Conservation (phyloP, 1,140 invertebrate genomes). For the Aphis gossypii region DNA sequence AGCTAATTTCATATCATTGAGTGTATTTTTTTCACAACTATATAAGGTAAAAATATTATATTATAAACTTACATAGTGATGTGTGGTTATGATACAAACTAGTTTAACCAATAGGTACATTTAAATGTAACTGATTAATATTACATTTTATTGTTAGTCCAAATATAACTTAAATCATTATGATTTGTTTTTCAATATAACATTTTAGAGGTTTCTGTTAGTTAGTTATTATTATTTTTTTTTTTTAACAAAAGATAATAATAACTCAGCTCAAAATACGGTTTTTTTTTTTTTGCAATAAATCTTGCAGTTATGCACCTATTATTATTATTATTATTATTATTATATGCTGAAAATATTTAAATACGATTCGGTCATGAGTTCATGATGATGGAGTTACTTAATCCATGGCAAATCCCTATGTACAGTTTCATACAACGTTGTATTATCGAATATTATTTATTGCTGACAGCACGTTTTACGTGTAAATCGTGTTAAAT, state of each 20-base stretch:
- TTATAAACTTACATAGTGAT: background rate
- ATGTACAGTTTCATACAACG: background rate
- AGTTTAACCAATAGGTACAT: too few species aligned
- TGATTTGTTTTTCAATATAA: background rate
- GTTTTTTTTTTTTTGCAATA: background rate
- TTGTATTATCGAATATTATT: slow-evolving; percentile 21
- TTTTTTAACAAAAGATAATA: background rate
- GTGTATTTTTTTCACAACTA: background rate
- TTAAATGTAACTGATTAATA: background rate
- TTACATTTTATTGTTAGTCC: background rate
- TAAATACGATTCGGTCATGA: slow-evolving; percentile 38
- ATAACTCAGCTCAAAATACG: background rate
- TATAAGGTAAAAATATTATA: background rate
- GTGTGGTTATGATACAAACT: too few species aligned
- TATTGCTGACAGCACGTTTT: slow-evolving; percentile 38
- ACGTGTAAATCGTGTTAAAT: slow-evolving; percentile 24
- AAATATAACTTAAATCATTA: background rate
- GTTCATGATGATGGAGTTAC: slow-evolving; percentile 9
- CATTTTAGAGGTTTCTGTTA: background rate
- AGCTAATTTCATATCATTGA: background rate
- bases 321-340: background rate
- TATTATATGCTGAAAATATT: background rate
- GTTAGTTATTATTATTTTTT: background rate
- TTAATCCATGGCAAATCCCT: slow-evolving; percentile 3
- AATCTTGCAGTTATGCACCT: background rate